Conservation (phyloP, 2,888 invertebrate species). For the Baccha elongata region DNA sequence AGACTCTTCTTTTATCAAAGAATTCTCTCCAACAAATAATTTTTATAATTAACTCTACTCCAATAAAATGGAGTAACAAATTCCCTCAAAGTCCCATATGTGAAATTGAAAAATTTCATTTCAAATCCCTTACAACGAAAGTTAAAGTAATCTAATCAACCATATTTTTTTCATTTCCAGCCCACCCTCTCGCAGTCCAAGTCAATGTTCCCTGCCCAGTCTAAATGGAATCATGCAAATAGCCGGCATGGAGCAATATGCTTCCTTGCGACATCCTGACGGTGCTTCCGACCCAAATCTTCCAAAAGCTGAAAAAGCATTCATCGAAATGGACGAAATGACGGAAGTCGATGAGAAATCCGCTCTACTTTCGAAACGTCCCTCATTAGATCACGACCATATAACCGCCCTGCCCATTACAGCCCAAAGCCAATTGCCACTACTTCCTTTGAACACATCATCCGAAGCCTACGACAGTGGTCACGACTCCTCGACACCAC, state of each 20-base stretch:
- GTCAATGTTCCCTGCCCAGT: constrained; percentile 83
- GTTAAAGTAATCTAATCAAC: too few species aligned
- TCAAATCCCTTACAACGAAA: too few species aligned
- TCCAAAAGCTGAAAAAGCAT: constrained; percentile 80
- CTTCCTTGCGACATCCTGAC: constrained; percentile 93
- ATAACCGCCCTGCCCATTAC: constrained; percentile 79
- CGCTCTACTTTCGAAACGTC: constrained; percentile 78
- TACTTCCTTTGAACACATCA: constrained; percentile 82
- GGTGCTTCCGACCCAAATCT: constrained; percentile 97
- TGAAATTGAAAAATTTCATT: too few species aligned
- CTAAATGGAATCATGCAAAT: constrained; percentile 87
- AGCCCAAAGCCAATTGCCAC: constrained; percentile 80
- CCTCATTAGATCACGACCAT: constrained; percentile 77
- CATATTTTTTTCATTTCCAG: constrained; percentile 54
- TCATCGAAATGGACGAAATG: constrained; percentile 79
- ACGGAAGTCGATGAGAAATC: constrained; percentile 81
- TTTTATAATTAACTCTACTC: too few species aligned
- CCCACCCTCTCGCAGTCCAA: constrained; percentile 81
- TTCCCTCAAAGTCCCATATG: too few species aligned
- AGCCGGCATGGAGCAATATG: constrained; percentile 85
- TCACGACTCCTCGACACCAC: constrained; percentile 91
- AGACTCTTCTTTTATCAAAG: too few species aligned
- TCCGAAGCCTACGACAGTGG: constrained; percentile 90
- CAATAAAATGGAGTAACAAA: too few species aligned
- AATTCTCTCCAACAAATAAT: constrained; percentile 75